Percentiles rank a stretch among this genome's conserved stretches.
phyloP scores from a whole-genome alignment of 2,888 invertebrate species.

The Chaetoderma sp. region DNA sequence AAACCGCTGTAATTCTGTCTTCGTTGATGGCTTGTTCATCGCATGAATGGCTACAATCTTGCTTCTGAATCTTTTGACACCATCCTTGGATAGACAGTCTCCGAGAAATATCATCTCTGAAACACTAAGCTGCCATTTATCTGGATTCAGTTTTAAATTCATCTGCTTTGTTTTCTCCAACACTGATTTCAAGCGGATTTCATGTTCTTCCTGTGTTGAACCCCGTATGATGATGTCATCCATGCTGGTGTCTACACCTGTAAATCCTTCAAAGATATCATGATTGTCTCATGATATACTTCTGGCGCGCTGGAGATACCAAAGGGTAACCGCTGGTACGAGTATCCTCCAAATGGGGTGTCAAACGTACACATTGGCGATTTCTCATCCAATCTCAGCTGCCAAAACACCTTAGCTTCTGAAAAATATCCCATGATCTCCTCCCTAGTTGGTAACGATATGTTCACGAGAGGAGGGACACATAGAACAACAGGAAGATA shows the following conservation, averaged over 20 bases:
- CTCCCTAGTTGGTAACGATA: conserved; percentile 35
- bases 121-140: conserved; percentile 3
- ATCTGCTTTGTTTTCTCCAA: conserved; percentile 1
- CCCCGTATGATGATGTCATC: conserved; percentile 10
- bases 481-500: too few species aligned
- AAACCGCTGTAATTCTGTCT: conserved; percentile 17
- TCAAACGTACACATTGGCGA: conserved; percentile 27
- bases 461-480: too few species aligned
- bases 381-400: too few species aligned
- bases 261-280: too few species aligned
- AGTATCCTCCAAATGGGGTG: conserved; percentile 31
- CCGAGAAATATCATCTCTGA: background rate
- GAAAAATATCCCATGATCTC: conserved; percentile 35
- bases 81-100: conserved; percentile 20
- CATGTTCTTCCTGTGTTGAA: too few species aligned
- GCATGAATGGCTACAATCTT: conserved; percentile 26
- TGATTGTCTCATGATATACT: conserved; percentile 4
- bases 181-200: conserved; percentile 6
- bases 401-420: conserved; percentile 27
- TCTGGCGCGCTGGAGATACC: conserved; percentile 5
- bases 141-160: conserved; percentile 12
- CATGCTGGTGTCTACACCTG: conserved; percentile 6
- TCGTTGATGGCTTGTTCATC: background rate
- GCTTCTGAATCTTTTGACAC: conserved; percentile 37
- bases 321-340: conserved; percentile 12